A percentile compares a stretch with the other conserved stretches of the same genome.
Evolutionary conservation across 2,888 invertebrate species (phyloP).

Genomic region (Thereva nobilitata): DNA sequence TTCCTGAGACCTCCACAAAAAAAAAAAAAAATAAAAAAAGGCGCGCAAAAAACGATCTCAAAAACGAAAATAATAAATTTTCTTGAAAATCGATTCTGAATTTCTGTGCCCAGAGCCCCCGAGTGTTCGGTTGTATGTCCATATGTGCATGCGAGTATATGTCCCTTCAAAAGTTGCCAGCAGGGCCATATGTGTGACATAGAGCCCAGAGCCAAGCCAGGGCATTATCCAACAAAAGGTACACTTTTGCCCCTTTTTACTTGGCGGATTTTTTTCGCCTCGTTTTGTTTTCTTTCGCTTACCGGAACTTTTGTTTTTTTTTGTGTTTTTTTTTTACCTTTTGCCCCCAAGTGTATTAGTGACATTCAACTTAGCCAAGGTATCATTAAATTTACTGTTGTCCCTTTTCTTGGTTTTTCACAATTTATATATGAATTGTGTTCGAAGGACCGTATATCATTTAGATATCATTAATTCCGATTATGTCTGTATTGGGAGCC

Average conservation of each 20-base stretch:
- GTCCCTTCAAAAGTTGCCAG: too few species aligned
- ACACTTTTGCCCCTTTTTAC: conserved; percentile 10
- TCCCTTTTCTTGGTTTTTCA: conserved; percentile 34
- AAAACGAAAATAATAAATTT: conserved; percentile 23
- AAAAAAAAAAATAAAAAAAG: background rate
- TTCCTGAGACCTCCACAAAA: too few species aligned
- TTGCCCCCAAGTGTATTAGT: conserved; percentile 19
- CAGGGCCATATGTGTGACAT: too few species aligned
- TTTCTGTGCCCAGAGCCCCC: conserved; percentile 1
- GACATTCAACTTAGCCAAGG: conserved; percentile 25
- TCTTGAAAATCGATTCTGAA: conserved; percentile 17
- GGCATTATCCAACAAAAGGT: background rate
- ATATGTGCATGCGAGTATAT: too few species aligned
- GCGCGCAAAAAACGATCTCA: background rate
- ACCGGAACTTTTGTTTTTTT: background rate
- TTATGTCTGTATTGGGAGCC: conserved; percentile 27
- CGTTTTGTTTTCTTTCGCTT: background rate
- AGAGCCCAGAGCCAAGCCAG: background rate
- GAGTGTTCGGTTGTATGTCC: too few species aligned
- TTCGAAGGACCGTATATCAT: conserved; percentile 34
- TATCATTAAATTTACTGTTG: conserved; percentile 32
- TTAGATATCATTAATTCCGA: conserved; percentile 35
- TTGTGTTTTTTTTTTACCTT: background rate
- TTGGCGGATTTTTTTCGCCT: background rate
- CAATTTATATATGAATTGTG: conserved; percentile 35